These are phyloP conservation scores for Calephelis perditalis DNA, from an alignment of 2,888 invertebrate genomes.

Conservation along the genomic window DNA sequence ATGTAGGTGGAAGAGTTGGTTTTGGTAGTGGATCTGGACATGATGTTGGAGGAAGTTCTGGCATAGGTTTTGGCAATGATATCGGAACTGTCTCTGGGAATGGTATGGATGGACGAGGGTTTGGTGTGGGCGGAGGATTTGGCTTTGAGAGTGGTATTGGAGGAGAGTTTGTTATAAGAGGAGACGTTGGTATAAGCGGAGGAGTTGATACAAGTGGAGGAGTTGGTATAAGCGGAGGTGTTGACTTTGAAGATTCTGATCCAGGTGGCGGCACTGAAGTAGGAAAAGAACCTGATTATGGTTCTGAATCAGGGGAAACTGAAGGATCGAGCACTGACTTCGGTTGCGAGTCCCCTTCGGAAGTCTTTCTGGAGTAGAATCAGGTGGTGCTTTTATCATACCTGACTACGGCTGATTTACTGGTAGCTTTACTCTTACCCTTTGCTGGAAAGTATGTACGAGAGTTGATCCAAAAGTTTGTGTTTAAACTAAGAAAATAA, in stretches of 20 bases:
- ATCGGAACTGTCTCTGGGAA: slow-evolving; percentile 28
- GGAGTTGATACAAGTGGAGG: slow-evolving; percentile 32
- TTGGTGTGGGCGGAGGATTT: slow-evolving; percentile 26
- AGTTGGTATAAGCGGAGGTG: slow-evolving; percentile 24
- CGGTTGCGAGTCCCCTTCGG: too few relatives aligned
- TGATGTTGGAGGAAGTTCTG: slow-evolving; percentile 20
- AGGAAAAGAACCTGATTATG: slow-evolving; percentile 29
- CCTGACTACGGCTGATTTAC: too few relatives aligned
- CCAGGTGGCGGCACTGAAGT: slow-evolving; percentile 20
- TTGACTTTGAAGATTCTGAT: slow-evolving; percentile 25
- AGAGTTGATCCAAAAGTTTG: too few relatives aligned
- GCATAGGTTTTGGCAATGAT: slow-evolving; percentile 29
- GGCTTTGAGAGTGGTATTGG: slow-evolving; percentile 53
- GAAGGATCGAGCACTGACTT: too few relatives aligned
- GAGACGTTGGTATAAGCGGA: slow-evolving; percentile 27
- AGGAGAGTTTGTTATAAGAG: slow-evolving; percentile 42
- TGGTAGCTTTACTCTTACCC: too few relatives aligned
- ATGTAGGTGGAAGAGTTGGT: slow-evolving; percentile 29
- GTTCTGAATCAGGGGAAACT: background rate
- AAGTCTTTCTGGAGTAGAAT: too few relatives aligned
- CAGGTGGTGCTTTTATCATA: too few relatives aligned
- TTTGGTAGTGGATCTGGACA: slow-evolving; percentile 21
- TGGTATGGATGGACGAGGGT: slow-evolving; percentile 30
- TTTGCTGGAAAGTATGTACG: too few relatives aligned
- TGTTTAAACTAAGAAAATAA: too few relatives aligned